phyloP scores from a whole-genome alignment of 2,888 invertebrate species.

The Pristionchus fissidentatus region DNA sequence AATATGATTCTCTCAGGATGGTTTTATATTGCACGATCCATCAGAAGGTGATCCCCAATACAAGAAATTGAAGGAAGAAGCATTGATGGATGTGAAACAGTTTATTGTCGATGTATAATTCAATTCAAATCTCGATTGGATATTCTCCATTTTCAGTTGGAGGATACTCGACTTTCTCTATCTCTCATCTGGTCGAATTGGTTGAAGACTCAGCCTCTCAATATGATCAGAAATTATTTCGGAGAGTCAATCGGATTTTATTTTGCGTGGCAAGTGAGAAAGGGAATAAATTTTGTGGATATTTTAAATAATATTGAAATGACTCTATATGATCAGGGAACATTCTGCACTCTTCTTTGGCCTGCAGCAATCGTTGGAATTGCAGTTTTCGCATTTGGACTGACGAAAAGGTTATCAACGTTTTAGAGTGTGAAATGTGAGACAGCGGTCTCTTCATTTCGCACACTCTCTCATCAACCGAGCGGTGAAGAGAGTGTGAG shows the following conservation, averaged over 20 bases:
- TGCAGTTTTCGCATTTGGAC: conserved; percentile 76
- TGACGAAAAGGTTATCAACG: conserved; percentile 74
- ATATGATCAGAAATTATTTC: conserved; percentile 78
- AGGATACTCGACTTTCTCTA: conserved; percentile 60
- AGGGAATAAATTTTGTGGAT: neutral
- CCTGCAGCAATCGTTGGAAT: conserved; percentile 77
- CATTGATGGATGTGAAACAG: conserved; percentile 48
- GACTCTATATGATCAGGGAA: conserved; percentile 65
- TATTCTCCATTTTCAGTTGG: neutral
- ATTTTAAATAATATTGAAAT: neutral
- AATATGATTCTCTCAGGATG: conserved; percentile 62
- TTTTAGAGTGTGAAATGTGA: neutral
- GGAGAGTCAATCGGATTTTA: conserved; percentile 78
- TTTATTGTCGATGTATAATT: conserved; percentile 7
- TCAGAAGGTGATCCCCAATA: conserved; percentile 69
- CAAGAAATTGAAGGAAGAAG: conserved; percentile 57
- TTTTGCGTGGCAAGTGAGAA: conserved; percentile 77
- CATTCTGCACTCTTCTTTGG: conserved; percentile 76
- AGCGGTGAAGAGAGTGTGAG: too few relatives aligned
- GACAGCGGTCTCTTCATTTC: too few relatives aligned
- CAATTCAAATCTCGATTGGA: neutral
- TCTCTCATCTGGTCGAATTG: conserved; percentile 74
- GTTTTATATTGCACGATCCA: conserved; percentile 77
- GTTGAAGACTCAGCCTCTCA: conserved; percentile 76
- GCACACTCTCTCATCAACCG: too few relatives aligned